Evolutionary conservation across 2,888 invertebrate genomes (phyloP).

Genomic region (Dione vanillae): DNA sequence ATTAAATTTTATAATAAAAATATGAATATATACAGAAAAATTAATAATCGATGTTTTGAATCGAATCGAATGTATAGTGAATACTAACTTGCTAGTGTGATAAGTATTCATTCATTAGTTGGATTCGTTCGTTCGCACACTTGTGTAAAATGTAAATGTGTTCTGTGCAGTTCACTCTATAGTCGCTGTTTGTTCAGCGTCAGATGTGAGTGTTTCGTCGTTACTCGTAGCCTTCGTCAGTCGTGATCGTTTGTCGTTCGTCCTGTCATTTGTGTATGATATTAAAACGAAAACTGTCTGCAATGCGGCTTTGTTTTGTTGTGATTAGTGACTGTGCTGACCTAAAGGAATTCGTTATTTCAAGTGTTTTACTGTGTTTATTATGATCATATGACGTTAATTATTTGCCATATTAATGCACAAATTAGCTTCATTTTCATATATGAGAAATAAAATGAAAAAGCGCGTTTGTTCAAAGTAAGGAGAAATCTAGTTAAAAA

Average conservation of each 20-base stretch:
- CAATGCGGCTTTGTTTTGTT: conserved; percentile 37
- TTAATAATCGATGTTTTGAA: not conserved
- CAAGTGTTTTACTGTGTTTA: not conserved
- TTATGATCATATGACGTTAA: conserved; percentile 11
- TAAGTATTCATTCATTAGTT: conserved; percentile 11
- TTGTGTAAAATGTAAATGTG: no score
- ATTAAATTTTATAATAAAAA: no score
- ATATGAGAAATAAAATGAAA: conserved; percentile 21
- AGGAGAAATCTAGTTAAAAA: not conserved
- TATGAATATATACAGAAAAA: no score
- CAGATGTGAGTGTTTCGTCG: not conserved
- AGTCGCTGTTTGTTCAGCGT: not conserved
- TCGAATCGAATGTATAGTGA: not conserved
- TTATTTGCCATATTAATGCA: conserved; percentile 13
- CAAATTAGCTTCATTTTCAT: conserved; percentile 20
- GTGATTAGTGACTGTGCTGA: conserved; percentile 13
- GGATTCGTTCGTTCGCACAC: conserved; percentile 6
- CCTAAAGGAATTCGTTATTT: conserved; percentile 5
- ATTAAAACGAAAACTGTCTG: conserved; percentile 14
- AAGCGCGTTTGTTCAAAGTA: conserved; percentile 3
- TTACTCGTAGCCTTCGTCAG: not conserved
- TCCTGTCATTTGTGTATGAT: conserved; percentile 2
- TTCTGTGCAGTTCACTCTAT: no score
- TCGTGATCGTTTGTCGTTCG: not conserved
- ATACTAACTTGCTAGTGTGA: not conserved